Evolutionary conservation across 2,113 vertebrate genomes (phyloP).

Genomic region (Ciconia stormi): DNA sequence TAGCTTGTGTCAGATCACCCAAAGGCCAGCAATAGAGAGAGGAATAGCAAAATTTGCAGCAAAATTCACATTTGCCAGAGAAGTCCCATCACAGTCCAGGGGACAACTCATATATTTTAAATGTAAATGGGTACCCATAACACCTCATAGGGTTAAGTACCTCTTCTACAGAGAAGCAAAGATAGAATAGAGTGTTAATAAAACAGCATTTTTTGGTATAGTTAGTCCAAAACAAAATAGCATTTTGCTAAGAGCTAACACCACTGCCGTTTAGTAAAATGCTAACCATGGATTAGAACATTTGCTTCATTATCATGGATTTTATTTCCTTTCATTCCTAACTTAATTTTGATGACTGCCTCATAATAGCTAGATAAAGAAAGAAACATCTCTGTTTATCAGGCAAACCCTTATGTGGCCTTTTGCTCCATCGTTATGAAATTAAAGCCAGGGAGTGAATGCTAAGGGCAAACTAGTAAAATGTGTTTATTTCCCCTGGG

Average conservation of each 20-base stretch:
- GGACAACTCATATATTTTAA: neutral
- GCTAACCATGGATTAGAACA: neutral
- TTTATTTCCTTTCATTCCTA: constrained; percentile 1
- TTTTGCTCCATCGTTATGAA: neutral
- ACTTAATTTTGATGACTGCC: neutral
- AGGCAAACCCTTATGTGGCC: neutral
- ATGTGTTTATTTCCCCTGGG: neutral
- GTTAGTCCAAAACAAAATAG: neutral
- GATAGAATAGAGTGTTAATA: neutral
- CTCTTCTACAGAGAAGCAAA: neutral
- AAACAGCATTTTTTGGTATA: neutral
- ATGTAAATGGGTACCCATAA: neutral
- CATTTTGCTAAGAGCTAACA: neutral
- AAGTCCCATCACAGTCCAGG: neutral
- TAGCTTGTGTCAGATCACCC: neutral
- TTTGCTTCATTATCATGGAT: neutral
- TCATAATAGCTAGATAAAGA: neutral
- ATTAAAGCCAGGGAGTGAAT: neutral
- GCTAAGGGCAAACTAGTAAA: neutral
- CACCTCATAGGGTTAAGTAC: neutral
- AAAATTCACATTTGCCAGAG: neutral
- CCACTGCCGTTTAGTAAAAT: neutral
- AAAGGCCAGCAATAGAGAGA: neutral
- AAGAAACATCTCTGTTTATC: neutral
- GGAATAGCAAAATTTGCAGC: neutral